Conservation (phyloP, 2,888 invertebrate species). For the Cistogaster globosa region DNA sequence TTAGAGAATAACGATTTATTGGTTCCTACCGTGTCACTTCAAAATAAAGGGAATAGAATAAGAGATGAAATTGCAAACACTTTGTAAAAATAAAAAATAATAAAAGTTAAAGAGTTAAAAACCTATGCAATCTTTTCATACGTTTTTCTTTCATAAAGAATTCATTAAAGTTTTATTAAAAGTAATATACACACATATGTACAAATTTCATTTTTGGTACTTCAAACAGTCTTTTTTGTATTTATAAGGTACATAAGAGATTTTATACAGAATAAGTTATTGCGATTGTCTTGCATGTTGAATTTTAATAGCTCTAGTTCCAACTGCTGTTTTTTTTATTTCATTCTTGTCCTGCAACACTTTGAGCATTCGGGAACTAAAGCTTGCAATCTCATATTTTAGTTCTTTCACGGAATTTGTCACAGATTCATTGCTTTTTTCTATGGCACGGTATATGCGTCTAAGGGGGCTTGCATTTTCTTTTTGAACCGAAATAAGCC, state of each 20-base stretch:
- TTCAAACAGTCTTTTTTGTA: too few species aligned
- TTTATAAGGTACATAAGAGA: background rate
- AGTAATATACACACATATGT: background rate
- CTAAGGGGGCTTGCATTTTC: too few species aligned
- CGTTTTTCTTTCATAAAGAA: too few species aligned
- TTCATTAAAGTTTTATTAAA: background rate
- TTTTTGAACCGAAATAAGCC: too few species aligned
- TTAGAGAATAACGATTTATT: constrained; percentile 9
- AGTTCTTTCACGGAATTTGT: constrained; percentile 20
- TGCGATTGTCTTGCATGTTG: background rate
- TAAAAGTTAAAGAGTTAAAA: too few species aligned
- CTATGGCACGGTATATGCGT: constrained; percentile 15
- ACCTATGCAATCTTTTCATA: too few species aligned
- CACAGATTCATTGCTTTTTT: constrained; percentile 22
- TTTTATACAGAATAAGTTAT: background rate
- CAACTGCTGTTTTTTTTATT: background rate
- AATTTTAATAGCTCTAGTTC: constrained; percentile 6
- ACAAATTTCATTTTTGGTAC: background rate
- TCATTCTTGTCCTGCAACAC: constrained; percentile 12
- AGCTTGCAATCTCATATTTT: constrained; percentile 22
- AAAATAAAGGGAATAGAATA: constrained; percentile 35
- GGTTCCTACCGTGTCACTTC: background rate
- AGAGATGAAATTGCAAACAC: constrained; percentile 46
- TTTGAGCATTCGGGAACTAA: constrained; percentile 8
- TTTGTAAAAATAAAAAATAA: constrained; percentile 5